Base-by-base conservation (phyloP, 1,140 invertebrate genomes). In the Trichoplusia ni region DNA sequence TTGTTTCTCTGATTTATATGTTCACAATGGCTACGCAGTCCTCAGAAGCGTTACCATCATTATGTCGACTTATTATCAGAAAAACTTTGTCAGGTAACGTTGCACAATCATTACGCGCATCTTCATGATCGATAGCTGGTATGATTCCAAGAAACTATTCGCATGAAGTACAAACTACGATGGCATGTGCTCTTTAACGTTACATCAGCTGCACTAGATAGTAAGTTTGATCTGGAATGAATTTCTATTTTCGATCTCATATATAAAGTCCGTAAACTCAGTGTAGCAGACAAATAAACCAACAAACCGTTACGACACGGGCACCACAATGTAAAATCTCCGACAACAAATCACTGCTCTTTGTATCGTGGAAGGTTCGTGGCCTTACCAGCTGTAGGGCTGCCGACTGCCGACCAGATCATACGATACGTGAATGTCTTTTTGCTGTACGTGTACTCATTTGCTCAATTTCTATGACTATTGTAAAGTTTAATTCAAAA, bases 261-360 rank as follows among this genome's bases (percentile, higher is more conserved):
- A 58, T 42, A 29, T 33, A 14, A 13, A 42, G 37, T 13, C 29
- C 38, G 37, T 31, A 21, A 16, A 7, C 21, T 29, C 37, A 42
- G 42, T 42, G 33, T 18, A 58, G 38, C 37, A 29, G 40, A 46
- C 56, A 60, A 60, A 60, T 60, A 62, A 44, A 38, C 46, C 44
- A 21, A 64, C 61, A 66, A 66, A 71, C 69, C 61, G 64, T 67
- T 61, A 67, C 54, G 42, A 70, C 51, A 66, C 53, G 23, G 58
- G 53, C 62, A 54, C 31, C 23, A 60, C 58, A 62, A 59, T 59
- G 60, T 38, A 70, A 70, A 61, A 67, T 60, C 47, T 56, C 27
- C 33, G 47, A 60, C 38, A 64, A 67, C 63, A 70, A 63, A 66
- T 70, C 42, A 60, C 49, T 42, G 37, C 19, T 64, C 46, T 64